Base-by-base conservation (phyloP, 2,113 vertebrate species). In the Hippocampus mohnikei region DNA sequence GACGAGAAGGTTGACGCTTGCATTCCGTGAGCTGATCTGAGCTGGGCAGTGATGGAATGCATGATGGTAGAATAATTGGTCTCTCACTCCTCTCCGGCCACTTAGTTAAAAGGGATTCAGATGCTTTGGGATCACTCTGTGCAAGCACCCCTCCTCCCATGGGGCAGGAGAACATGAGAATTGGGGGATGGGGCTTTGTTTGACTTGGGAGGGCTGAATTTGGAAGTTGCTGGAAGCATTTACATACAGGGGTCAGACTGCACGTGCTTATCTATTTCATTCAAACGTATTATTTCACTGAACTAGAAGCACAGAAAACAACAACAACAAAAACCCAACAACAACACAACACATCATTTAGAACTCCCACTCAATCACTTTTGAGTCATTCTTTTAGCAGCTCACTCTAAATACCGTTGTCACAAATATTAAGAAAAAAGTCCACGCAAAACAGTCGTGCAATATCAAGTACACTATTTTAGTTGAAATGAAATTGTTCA, bases 61-160 rank as follows among this genome's bases (percentile, higher is more conserved):
- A 89, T 87, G 84, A 82, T 76, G 80, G 79, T 88, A 88, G 89
- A 91, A 89, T 92, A 90, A 92, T 91, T 89, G 82, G 20, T 20
- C 83, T 84, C 82, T 87, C 74, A 88, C 85, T 89, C 78, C 78
- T 89, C 83, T 87, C 84, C 83, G 76, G 78, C 72, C 86, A 88
- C 86, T 90, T 80, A 90, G 84, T 89, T 87, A 89, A 91, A 92
- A 90, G 87, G 82, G 88, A 88, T 90, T 92, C 89, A 90, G 86
- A 91, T 92, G 89, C 88, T 89, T 88, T 88, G 84, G 77, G 90
- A 89, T 86, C 84, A 80, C 77, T 87, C 76, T 72, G 71, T 80
- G 71, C 61, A 76, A 78, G 72, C 87, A 81, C 85, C 88, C 89
- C 88, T 90, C 88, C 87, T 89, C 90, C 85, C 84, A 74, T 66